Evolutionary conservation across 2,797 vertebrate genomes (phyloP).

Genomic region (Coccyzus lansbergi): DNA sequence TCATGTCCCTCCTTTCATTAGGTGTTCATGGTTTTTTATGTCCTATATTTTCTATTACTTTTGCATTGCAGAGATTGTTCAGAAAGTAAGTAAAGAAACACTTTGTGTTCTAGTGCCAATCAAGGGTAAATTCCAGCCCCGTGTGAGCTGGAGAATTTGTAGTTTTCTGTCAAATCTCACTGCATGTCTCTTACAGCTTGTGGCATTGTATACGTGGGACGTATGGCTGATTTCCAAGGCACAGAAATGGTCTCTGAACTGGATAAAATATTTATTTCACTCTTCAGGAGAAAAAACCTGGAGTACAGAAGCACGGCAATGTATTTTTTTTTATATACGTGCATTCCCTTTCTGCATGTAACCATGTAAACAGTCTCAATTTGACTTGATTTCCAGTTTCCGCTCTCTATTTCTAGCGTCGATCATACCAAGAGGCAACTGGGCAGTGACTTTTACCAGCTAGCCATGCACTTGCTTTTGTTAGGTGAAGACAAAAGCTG

Average conservation of each 20-base stretch:
- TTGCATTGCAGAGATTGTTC: not conserved
- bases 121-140: not conserved
- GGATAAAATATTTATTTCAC: not conserved
- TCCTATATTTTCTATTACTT: not conserved
- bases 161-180: not conserved
- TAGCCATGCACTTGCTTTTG: fast-evolving
- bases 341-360: not conserved
- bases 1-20: not conserved
- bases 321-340: too few species aligned
- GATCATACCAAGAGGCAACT: not conserved
- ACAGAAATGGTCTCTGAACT: not conserved
- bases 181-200: fast-evolving
- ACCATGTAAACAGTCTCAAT: not conserved
- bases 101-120: fast-evolving
- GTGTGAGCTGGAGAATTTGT: not conserved
- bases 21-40: not conserved
- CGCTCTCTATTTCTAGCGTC: not conserved
- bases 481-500: too few species aligned
- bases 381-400: not conserved
- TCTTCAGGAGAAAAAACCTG: not conserved
- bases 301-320: not conserved
- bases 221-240: not conserved
- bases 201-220: fast-evolving
- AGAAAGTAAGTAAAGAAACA: not conserved
- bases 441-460: too few species aligned